Base-by-base conservation (phyloP, 2,888 invertebrate species). In the Dasysyrphus albostriatus region DNA sequence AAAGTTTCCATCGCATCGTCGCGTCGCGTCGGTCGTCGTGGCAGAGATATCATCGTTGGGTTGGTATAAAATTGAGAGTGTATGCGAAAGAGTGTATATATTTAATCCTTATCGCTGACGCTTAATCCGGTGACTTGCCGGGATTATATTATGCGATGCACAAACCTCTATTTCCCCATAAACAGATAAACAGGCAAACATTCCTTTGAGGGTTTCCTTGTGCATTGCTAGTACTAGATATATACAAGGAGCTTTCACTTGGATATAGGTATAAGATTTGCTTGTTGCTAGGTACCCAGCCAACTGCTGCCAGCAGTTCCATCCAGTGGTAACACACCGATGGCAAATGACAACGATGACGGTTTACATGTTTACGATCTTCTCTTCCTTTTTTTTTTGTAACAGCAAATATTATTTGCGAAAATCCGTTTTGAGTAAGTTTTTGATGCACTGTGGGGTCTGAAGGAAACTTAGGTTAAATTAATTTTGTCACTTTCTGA, bases 111-210 rank as follows among this genome's bases (percentile, higher is more conserved):
- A 87, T 87, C 82, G 75, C 78, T 75, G 61, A 61, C 42, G 73
- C 72, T 87, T 75, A 87, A 87, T 83, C 83, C 75, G 75, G 67
- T 58, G 79, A 83, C 87, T 83, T 79, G 61, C 19, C 61, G 75
- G 78, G 75, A 83, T 87, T 87, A 83, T 75, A 87, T 79, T 79
- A 83, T 78, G 75, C 75, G 72, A 79, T 83, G 87, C 87, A 87
- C 74, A 79, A 83, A 82, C 83, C 83, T 79, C 75, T 56, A 83
- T 83, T 83, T 87, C 79, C 87, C 37, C 83, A 75, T 83, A 75
- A 87, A 83, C 70, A 83, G 87, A 87, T 79, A 87, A 87, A 87
- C 75, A 83, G 87, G 83, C 83, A 87, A 83, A 54, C 79, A 79
- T 79, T 87, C 83, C 83, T 87, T 83, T 87, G 83, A 83, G 83